phyloP scores from a whole-genome alignment of 2,888 invertebrate genomes.

The Nemotelus pantherinus region DNA sequence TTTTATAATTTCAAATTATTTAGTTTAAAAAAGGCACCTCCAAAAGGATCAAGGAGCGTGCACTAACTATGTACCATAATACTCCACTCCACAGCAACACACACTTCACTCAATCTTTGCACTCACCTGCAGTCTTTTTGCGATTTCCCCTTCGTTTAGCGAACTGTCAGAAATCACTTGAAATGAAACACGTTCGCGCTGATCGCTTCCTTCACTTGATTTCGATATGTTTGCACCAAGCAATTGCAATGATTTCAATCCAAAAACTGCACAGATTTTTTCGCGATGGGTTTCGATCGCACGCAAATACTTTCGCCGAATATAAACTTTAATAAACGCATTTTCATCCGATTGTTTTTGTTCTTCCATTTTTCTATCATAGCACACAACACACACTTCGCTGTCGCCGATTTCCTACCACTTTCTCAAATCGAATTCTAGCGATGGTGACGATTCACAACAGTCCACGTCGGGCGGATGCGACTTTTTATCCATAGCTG shows the following conservation, averaged over 20 bases:
- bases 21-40: too few relatives aligned
- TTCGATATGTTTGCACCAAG: slow-evolving; percentile 2
- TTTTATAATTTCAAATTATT: too few relatives aligned
- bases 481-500: not conserved
- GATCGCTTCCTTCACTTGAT: slow-evolving; percentile 29
- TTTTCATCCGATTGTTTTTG: slow-evolving; percentile 9
- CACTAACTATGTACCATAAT: too few relatives aligned
- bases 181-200: slow-evolving; percentile 42
- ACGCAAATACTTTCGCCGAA: slow-evolving; percentile 45
- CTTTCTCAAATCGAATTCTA: not conserved
- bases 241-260: slow-evolving; percentile 45
- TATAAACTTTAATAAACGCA: slow-evolving; percentile 10
- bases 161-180: slow-evolving; percentile 50
- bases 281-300: slow-evolving; percentile 41
- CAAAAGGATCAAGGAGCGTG: too few relatives aligned
- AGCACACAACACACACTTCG: slow-evolving; percentile 3
- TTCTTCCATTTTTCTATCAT: slow-evolving; percentile 24
- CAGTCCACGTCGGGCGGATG: slow-evolving; percentile 4
- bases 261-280: slow-evolving; percentile 48
- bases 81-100: not conserved
- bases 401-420: slow-evolving; percentile 5
- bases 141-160: slow-evolving; percentile 47
- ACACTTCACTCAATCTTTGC: not conserved
- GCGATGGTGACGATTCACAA: not conserved
- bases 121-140: slow-evolving; percentile 46